Base-by-base conservation (phyloP, 2,888 invertebrate species). In the Amaurobius ferox region DNA sequence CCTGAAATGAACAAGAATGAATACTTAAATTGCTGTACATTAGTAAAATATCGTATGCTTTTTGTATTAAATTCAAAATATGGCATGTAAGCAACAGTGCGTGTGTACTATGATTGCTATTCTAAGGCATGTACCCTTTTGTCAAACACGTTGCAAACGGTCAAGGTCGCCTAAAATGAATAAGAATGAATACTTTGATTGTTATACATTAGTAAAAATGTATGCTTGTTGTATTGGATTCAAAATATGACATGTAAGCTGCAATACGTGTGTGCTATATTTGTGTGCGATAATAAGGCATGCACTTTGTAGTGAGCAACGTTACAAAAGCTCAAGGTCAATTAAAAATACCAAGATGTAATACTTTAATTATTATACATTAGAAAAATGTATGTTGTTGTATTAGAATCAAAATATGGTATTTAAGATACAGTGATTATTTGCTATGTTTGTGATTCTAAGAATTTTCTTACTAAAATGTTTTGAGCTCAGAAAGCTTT, bases 221-320 rank as follows among this genome's bases (percentile, higher is more conserved):
- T n/a, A n/a, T n/a, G n/a, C n/a, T n/a, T n/a, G n/a, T n/a, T n/a
- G n/a, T n/a, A n/a, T n/a, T n/a, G n/a, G n/a, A n/a, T n/a, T n/a
- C n/a, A 40, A 40, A 40, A 40, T 40, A 16, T 0, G 40, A 13
- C 0, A 0, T 40, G 0, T 11, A 40, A 40, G 13, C 40, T 40
- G 16, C 11, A 0, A 16, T 40, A 13, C 0, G n/a, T n/a, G n/a
- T 13, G 0, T 40, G 0, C 16, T 0, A 9, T 40, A 40, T 13
- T 61, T n/a, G n/a, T n/a, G n/a, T 11, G 61, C 26, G 11, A n/a
- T 0, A 11, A n/a, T n/a, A n/a, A n/a, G n/a, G 91, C 98, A 98
- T 1, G 97, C 96, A 39, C 99, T 98, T 0, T 98, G 97, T 95
- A 99, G 96, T 99, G 99, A 99, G 90, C 97, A 95, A 83, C 93